phyloP scores from a whole-genome alignment of 2,888 invertebrate genomes.

The Eristalinus aeneus region DNA sequence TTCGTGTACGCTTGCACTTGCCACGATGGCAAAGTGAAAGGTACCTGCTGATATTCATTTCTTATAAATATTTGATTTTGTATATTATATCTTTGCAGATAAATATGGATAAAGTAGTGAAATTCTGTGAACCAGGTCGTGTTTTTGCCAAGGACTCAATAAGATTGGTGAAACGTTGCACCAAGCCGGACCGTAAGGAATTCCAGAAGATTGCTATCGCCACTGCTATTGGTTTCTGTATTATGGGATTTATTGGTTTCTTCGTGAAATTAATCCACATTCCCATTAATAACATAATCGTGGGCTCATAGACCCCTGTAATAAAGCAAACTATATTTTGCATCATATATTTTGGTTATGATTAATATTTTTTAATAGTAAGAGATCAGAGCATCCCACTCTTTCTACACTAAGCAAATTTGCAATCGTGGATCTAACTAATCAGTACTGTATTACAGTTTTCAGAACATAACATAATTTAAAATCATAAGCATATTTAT shows the following conservation, averaged over 20 bases:
- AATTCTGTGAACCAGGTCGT: constrained; percentile 96
- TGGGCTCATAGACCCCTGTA: constrained; percentile 86
- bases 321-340: constrained; percentile 29
- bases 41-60: neutral
- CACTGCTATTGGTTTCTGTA: constrained; percentile 99
- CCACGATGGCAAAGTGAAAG: constrained; percentile 63
- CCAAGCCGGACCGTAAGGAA: constrained; percentile 99
- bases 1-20: constrained; percentile 2
- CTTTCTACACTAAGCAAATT: neutral
- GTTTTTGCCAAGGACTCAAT: constrained; percentile 99
- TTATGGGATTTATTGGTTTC: constrained; percentile 99
- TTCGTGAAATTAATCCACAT: constrained; percentile 99
- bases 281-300: constrained; percentile 98
- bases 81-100: constrained; percentile 13
- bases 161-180: constrained; percentile 98
- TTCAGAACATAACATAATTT: neutral
- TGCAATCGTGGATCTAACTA: neutral
- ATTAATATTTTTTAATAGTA: constrained; percentile 24
- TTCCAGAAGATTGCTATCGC: constrained; percentile 99
- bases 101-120: constrained; percentile 97
- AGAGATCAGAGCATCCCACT: neutral
- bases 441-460: neutral
- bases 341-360: constrained; percentile 55
- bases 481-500: neutral
- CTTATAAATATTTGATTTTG: neutral